Evolutionary conservation across 2,888 invertebrate species (phyloP), one percentile per base, ranked within the genome.

Genomic region (Eulithis testata): DNA sequence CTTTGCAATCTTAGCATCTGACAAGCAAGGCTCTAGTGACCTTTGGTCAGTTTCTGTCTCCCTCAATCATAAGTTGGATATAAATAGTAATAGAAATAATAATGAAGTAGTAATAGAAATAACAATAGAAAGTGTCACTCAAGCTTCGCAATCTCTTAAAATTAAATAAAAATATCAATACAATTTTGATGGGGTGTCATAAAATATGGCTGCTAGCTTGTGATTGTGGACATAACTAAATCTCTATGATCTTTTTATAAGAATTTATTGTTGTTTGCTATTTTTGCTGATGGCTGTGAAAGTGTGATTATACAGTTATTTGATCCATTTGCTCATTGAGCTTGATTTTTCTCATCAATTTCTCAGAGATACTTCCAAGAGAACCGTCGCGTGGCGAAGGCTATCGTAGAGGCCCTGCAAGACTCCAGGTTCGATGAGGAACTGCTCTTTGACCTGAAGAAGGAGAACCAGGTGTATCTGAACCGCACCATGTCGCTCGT

Each of bases 401-500:
- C 81, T 0, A 83, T 87, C 36, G 87, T 91, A 14, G 90, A 90
- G 57, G 86, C 88, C 0, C 68, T 91, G 0, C 91, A 91, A 61
- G 90, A 91, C 73, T 56, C 78, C 8, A 80, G 72, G 31, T 91
- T 88, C 54, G 82, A 89, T 1, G 75, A 84, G 2, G 89, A 91
- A 55, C 73, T 91, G 12, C 81, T 90, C 2, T 90, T 89, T 63
- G 91, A 91, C 70, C 77, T 91, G 69, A 91, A 88, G 82, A 91
- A 91, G 68, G 91, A 91, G 68, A 91, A 91, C 77, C 91, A 91
- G 74, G 82, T 89, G 3, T 88, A 80, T 72, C 75, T 89, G 7
- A 91, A 91, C 76, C 77, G 91, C 2, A 91, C 91, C 58, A 90
- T 89, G 89, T 89, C 91, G 0, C 76, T 90, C 0, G 73, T 91